Base-by-base conservation (phyloP, 2,797 vertebrate species). In the Odontamblyopus rebecca region DNA sequence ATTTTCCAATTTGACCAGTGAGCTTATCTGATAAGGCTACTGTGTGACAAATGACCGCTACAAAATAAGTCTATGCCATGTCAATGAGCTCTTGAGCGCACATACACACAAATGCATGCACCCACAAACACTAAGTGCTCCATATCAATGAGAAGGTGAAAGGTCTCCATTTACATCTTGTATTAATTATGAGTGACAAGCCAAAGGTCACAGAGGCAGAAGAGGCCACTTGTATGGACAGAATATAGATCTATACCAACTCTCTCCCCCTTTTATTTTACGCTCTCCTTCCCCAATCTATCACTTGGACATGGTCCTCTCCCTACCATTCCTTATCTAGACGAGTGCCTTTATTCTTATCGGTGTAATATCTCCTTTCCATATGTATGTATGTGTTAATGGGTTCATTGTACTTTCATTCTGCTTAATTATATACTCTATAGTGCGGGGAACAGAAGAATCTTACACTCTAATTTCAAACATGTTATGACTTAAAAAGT, bases 121-220 rank as follows among this genome's bases (percentile, higher is more conserved):
- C 76, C 85, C 83, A 84, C 85, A 89, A 70, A 87, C 70, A 87
- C 78, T 86, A 62, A 89, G 87, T 82, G 88, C 68, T 91, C 89
- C 92, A 93, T 93, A 93, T 93, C 88, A 92, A 94, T 92, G 92
- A 93, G 89, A 89, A 83, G 93, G 91, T 94, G 90, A 94, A 94
- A 94, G 93, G 93, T 93, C 93, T 92, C 90, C 86, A 94, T 94
- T 94, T 93, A 93, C 93, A 94, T 94, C 89, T 88, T 91, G 92
- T 93, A 93, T 93, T 93, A 93, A 93, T 94, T 93, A 93, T 93
- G 92, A 93, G 89, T 93, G 91, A 92, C 93, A 92, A 91, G 89
- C 87, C 91, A 94, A 94, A 94, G 93, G 93, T 94, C 93, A 94
- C 70, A 0, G 72, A 71, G 81, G 77, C 80, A 91, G 86, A 90